Conservation (phyloP, 2,888 invertebrate genomes). For the Lottia gigantea region DNA sequence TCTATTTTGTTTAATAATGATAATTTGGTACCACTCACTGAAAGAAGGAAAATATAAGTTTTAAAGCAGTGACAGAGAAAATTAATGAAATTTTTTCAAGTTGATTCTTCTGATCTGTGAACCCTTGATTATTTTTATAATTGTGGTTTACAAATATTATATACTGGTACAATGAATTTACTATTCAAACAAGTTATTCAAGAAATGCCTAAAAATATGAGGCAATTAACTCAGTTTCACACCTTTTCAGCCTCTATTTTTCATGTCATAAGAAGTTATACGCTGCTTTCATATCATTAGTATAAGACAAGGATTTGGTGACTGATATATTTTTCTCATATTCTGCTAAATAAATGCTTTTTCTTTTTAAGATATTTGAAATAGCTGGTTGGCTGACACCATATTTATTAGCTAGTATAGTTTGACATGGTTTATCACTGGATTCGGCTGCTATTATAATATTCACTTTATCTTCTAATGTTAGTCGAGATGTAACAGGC, state of each 20-base stretch:
- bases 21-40: background rate
- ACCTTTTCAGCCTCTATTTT: too few species aligned
- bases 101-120: too few species aligned
- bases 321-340: background rate
- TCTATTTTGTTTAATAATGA: constrained; percentile 1
- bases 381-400: constrained; percentile 1
- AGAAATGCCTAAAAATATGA: too few species aligned
- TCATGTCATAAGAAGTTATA: too few species aligned
- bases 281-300: background rate
- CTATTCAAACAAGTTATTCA: too few species aligned
- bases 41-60: too few species aligned
- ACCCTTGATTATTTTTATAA: too few species aligned
- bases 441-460: background rate
- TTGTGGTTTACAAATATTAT: too few species aligned
- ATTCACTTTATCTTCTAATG: background rate
- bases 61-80: too few species aligned
- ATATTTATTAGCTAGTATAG: background rate
- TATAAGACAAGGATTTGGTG: background rate
- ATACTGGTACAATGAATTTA: too few species aligned
- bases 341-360: background rate
- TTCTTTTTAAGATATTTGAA: background rate
- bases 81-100: too few species aligned
- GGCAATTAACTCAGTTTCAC: too few species aligned
- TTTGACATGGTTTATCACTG: constrained; percentile 4
- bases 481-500: background rate